A percentile compares a stretch with the other conserved stretches of the same genome.
phyloP scores from a whole-genome alignment of 1,140 invertebrate species.

The Diprion similis region DNA sequence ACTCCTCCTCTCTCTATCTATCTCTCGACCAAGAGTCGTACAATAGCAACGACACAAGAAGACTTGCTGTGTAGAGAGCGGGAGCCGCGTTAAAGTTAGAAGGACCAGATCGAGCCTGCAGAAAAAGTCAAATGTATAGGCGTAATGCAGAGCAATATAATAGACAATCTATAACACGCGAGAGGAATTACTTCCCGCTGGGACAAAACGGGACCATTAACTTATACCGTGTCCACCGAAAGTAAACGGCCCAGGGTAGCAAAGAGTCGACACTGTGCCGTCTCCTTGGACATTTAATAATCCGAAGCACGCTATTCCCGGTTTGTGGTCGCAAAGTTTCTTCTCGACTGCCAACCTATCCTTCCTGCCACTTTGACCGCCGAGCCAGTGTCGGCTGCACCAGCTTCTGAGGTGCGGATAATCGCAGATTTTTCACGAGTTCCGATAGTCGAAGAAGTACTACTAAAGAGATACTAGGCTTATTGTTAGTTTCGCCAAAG shows the following conservation, averaged over 20 bases:
- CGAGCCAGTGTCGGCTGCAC: no score
- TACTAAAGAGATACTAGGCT: no score
- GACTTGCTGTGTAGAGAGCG: neutral
- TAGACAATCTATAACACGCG: constrained; percentile 4
- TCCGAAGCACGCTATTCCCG: constrained; percentile 3
- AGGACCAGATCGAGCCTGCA: neutral
- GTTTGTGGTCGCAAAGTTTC: neutral
- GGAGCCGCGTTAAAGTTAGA: neutral
- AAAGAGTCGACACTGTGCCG: neutral
- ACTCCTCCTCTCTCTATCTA: no score
- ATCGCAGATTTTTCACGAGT: no score
- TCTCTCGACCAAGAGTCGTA: neutral
- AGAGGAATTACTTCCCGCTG: neutral
- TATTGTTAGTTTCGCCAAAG: no score
- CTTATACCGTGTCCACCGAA: neutral
- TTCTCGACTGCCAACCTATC: neutral
- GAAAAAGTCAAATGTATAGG: neutral
- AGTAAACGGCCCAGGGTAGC: neutral
- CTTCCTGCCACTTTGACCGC: neutral
- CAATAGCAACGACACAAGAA: neutral
- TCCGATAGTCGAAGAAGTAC: no score
- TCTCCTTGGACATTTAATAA: constrained; percentile 7
- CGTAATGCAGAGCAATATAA: neutral
- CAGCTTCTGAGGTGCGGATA: no score
- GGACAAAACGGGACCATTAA: constrained; percentile 6